Evolutionary conservation across 2,888 invertebrate species (phyloP).

Genomic region (Sinelater perroti): DNA sequence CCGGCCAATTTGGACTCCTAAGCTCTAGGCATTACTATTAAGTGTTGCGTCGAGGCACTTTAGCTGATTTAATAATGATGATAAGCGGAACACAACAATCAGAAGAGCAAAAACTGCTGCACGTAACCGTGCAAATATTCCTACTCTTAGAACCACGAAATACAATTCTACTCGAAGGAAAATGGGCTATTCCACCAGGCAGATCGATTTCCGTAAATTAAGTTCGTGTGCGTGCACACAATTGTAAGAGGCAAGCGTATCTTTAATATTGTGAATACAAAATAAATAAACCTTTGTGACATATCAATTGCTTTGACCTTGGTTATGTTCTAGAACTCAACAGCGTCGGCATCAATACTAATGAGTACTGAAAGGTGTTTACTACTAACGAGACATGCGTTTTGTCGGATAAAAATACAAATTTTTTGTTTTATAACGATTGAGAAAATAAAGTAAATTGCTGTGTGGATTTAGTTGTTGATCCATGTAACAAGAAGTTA

Average conservation of each 20-base stretch:
- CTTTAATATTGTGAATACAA: conserved; percentile 4
- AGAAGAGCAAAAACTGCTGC: background rate
- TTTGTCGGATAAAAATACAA: too few relatives aligned
- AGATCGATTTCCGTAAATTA: too few relatives aligned
- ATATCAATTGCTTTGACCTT: conserved; percentile 6
- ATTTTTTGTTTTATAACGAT: too few relatives aligned
- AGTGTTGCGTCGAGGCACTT: background rate
- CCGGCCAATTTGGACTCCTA: too few relatives aligned
- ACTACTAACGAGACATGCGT: too few relatives aligned
- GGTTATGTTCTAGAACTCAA: background rate
- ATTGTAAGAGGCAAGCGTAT: background rate
- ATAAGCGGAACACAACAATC: background rate
- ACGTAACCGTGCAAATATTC: background rate
- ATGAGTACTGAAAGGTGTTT: too few relatives aligned
- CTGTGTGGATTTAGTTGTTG: too few relatives aligned
- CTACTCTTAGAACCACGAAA: background rate
- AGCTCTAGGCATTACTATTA: background rate
- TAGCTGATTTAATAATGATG: conserved; percentile 4
- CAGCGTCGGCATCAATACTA: too few relatives aligned
- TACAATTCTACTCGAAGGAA: background rate
- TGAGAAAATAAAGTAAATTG: too few relatives aligned
- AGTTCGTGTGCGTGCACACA: background rate
- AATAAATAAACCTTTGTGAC: background rate
- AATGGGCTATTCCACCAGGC: too few relatives aligned
- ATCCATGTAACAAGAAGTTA: too few relatives aligned